A percentile compares a stretch with the other conserved stretches of the same genome.
Evolutionary conservation across 2,888 invertebrate species (phyloP).

Genomic region (Carterocephalus palaemon): DNA sequence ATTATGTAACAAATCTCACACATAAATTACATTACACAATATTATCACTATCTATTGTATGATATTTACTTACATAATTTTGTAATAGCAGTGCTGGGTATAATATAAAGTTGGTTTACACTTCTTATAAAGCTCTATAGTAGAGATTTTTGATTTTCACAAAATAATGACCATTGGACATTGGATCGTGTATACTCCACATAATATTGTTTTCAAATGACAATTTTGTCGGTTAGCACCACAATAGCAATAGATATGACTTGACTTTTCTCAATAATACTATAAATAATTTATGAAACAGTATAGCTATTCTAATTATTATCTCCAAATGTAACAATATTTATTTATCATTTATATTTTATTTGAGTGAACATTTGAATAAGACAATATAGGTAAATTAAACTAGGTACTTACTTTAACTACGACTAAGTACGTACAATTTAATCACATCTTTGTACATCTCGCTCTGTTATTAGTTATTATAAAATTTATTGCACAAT

Average conservation of each 20-base stretch:
- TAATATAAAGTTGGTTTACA: slow-evolving; percentile 9
- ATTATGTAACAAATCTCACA: slow-evolving; percentile 36
- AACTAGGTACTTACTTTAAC: too few species aligned
- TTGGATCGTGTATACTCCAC: slow-evolving; percentile 3
- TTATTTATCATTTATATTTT: too few species aligned
- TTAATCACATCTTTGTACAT: slow-evolving; percentile 43
- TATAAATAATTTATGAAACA: slow-evolving; percentile 27
- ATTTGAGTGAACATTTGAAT: too few species aligned
- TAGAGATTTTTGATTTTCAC: too few species aligned
- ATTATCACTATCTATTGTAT: slow-evolving; percentile 2
- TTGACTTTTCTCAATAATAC: slow-evolving; percentile 32
- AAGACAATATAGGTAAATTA: too few species aligned
- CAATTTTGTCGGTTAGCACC: slow-evolving; percentile 58
- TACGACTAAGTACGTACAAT: slow-evolving; percentile 8
- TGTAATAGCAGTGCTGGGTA: slow-evolving; percentile 16
- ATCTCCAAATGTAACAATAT: too few species aligned
- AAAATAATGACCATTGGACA: too few species aligned
- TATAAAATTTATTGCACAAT: slow-evolving; percentile 63
- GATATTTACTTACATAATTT: slow-evolving; percentile 19
- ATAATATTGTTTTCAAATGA: slow-evolving; percentile 30
- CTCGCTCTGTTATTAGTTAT: slow-evolving; percentile 40
- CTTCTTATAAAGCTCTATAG: background rate
- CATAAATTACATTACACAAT: slow-evolving; percentile 39
- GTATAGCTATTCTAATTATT: slow-evolving; percentile 3
- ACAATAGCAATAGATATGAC: slow-evolving; percentile 58